Evolutionary conservation across 2,888 invertebrate genomes (phyloP), one percentile per base, ranked within the genome.

Genomic region (Blastobasis lacticolella): DNA sequence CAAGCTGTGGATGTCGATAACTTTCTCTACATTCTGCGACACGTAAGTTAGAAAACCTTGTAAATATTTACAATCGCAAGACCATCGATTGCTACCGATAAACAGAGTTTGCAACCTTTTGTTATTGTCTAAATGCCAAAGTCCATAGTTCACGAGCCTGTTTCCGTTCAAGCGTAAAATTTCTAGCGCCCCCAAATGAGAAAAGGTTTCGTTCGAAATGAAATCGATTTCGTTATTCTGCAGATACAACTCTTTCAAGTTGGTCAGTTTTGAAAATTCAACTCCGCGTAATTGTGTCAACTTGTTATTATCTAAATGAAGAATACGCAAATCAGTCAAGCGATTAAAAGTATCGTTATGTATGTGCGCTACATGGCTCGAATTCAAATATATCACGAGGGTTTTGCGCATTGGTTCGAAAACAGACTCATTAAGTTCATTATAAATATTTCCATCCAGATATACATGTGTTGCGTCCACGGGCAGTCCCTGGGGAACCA

Each of bases 391-490:
- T 54, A 97, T 86, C 49, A 94, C 92, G 54, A 93, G 89, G 88
- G 81, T 81, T 66, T 72, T 82, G 62, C 69, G 77, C 73, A 82
- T 81, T 57, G 71, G 70, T 71, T 78, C 70, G 62, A 87, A 85
- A 73, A 81, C 74, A 69, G 85, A 80, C 62, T 81, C 81, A 64
- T 86, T 91, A 54, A 98, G 84, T 67, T 94, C 93, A 48, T 92
- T 92, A 67, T 97, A 91, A 71, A 94, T 91, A 84, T 97, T 97
- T 50, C 97, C 97, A 76, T 97, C 97, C 67, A 98, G 86, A 79
- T 96, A 96, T 54, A 98, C 92, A 76, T 97, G 96, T 48, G 97
- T 97, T 5, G 96, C 95, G 73, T 96, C 96, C 90, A 94, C 93
- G 7, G 98, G 98, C 68, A 98, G 92, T 57, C 93, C 91, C 38